Base-by-base conservation (phyloP, 2,797 vertebrate species). In the Euthynnus affinis region DNA sequence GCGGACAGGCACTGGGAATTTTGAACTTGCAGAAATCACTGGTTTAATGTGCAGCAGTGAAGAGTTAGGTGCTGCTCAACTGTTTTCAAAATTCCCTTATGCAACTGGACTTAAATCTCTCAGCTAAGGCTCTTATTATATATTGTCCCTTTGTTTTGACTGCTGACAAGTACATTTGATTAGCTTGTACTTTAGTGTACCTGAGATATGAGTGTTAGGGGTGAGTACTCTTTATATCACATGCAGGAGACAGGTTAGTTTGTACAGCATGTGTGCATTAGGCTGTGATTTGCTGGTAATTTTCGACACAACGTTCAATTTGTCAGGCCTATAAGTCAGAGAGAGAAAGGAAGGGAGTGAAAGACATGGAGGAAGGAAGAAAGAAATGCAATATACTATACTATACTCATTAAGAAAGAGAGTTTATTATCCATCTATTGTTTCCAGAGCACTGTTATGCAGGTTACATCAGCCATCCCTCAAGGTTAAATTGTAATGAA, bases 381-480 rank as follows among this genome's bases (percentile, higher is more conserved):
- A 7, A n/a, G 6, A 17, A 13, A 15, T 29, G 51, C 49, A 32
- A n/a, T 22, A 62, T 23, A 29, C 23, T 60, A 15, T 29, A 15
- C 42, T 42, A 23, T 44, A 23, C 42, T 62, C 34, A 52, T 51
- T 29, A 40, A 66, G 53, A 83, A 63, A 74, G 51, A 58, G 23
- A 44, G 49, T 61, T 46, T 44, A 42, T 57, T 42, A 62, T 56
- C 44, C n/a, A 37, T 61, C 72, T 63, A 79, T 64, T 82, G 78
- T 74, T 79, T 49, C 66, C 51, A 44, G 37, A 37, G 74, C n/a
- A 67, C 56, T 61, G 72, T 68, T 55, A 79, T 69, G 48, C 71
- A 68, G 71, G 83, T 91, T 84, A 89, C 77, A 83, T 92, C 84
- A 87, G 46, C 29, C 66, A 12, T 86, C 58, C 67, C 80, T 74